phyloP scores from a whole-genome alignment of 2,888 invertebrate genomes.

The Euspilapteryx auroguttella region DNA sequence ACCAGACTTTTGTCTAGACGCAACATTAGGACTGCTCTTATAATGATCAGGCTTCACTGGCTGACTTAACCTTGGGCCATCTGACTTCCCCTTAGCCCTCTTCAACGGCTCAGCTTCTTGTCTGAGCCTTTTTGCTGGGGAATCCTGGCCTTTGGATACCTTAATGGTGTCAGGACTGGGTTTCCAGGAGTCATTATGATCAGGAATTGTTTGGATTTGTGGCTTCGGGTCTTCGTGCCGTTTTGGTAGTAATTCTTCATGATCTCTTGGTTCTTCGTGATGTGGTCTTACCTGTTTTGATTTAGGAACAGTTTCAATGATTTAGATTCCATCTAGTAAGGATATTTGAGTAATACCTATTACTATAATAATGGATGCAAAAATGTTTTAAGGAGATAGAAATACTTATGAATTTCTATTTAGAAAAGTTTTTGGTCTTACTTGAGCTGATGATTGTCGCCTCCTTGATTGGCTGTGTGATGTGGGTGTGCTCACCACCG shows the following conservation, averaged over 20 bases:
- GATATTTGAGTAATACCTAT: no score
- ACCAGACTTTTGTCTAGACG: slow-evolving; percentile 48
- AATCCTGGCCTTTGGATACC: slow-evolving; percentile 35
- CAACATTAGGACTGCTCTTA: slow-evolving; percentile 67
- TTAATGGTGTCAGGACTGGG: slow-evolving; percentile 48
- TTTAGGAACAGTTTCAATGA: background rate
- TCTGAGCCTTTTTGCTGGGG: slow-evolving; percentile 41
- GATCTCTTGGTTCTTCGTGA: slow-evolving; percentile 32
- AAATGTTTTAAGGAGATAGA: no score
- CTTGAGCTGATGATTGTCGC: slow-evolving; percentile 43
- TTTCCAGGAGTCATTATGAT: slow-evolving; percentile 21
- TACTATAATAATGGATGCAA: no score
- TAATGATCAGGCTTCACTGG: slow-evolving; percentile 50
- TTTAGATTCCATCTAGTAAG: background rate
- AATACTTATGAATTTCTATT: no score
- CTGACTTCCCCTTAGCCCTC: slow-evolving; percentile 38
- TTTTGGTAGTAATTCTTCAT: no score
- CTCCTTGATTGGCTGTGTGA: slow-evolving; percentile 31
- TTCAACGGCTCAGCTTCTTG: slow-evolving; percentile 50
- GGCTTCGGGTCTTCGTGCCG: no score
- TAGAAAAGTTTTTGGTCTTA: no score
- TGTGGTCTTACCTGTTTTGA: slow-evolving; percentile 28
- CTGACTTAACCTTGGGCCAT: slow-evolving; percentile 39
- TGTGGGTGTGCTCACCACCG: slow-evolving; percentile 45
- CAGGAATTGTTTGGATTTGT: slow-evolving; percentile 10